These are phyloP conservation scores for Aegotheles bennettii DNA, from an alignment of 2,113 vertebrate species.

Conservation along the genomic window DNA sequence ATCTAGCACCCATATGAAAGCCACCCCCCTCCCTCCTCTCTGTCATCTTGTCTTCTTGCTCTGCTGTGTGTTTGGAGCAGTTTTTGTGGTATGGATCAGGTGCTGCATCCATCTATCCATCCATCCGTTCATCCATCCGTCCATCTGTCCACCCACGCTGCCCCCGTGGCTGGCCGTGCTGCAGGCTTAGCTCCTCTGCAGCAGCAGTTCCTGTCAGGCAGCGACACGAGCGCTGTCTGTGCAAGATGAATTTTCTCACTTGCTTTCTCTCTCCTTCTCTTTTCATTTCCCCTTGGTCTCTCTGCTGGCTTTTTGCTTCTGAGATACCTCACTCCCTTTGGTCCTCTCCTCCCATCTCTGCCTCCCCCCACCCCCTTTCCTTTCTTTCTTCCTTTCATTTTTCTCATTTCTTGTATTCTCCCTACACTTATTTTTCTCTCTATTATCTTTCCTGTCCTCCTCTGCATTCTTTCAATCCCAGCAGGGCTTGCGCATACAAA, in stretches of 20 bases:
- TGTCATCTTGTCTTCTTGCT: background rate
- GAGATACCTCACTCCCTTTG: background rate
- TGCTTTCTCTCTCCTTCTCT: background rate
- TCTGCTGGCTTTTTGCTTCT: background rate
- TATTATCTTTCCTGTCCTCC: conserved; percentile 60
- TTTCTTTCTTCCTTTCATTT: background rate
- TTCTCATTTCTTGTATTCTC: conserved; percentile 29
- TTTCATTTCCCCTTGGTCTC: background rate
- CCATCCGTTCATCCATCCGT: background rate
- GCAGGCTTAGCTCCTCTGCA: background rate
- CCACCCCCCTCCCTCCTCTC: too few relatives aligned
- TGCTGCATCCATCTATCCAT: background rate
- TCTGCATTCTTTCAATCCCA: conserved; percentile 72
- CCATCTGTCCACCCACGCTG: background rate
- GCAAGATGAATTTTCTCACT: conserved; percentile 42
- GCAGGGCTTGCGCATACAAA: conserved; percentile 71
- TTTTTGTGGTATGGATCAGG: background rate
- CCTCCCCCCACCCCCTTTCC: background rate
- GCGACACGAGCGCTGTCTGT: background rate
- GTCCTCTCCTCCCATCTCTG: background rate
- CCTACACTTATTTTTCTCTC: conserved; percentile 48
- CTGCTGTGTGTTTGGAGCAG: background rate
- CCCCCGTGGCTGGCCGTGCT: background rate
- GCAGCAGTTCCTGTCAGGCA: conserved; percentile 4
- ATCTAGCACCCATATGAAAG: too few relatives aligned